A percentile compares a stretch with the other conserved stretches of the same genome.
phyloP scores from a whole-genome alignment of 2,113 vertebrate genomes.

The Oreochromis spilurus region DNA sequence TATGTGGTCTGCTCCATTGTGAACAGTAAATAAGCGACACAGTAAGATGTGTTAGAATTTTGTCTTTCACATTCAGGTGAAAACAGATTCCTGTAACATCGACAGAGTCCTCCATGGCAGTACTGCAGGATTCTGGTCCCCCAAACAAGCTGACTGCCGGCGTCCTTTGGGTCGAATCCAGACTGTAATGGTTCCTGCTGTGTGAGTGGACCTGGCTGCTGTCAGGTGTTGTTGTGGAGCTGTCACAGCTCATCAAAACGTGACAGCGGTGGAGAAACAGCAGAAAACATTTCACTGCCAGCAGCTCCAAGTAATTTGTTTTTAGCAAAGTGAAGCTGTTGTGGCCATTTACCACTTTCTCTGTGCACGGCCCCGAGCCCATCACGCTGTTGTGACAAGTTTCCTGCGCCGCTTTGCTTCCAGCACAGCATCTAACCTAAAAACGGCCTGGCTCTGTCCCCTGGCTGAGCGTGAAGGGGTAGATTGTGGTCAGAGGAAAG shows the following conservation, averaged over 20 bases:
- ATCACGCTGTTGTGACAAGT: constrained; percentile 1
- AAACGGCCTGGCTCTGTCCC: neutral
- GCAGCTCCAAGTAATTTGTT: neutral
- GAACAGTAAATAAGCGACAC: neutral
- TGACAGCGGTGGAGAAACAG: neutral
- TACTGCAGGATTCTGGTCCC: neutral
- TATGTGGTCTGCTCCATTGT: neutral
- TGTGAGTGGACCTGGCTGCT: neutral
- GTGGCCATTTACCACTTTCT: constrained; percentile 14
- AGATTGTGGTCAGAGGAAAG: neutral
- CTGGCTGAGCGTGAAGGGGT: neutral
- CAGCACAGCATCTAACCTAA: neutral
- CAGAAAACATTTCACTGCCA: neutral
- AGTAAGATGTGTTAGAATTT: neutral
- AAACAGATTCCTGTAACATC: neutral
- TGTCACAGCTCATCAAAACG: constrained; percentile 21
- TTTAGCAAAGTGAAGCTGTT: neutral
- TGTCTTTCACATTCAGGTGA: neutral
- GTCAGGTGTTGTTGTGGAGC: neutral
- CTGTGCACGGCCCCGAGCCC: neutral
- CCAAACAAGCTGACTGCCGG: neutral
- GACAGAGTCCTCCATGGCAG: neutral
- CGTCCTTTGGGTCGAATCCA: neutral
- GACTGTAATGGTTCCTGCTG: neutral
- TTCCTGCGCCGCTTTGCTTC: neutral